These are phyloP conservation scores for Mylabris phalerata DNA, from an alignment of 1,140 invertebrate genomes.

Conservation along the genomic window DNA sequence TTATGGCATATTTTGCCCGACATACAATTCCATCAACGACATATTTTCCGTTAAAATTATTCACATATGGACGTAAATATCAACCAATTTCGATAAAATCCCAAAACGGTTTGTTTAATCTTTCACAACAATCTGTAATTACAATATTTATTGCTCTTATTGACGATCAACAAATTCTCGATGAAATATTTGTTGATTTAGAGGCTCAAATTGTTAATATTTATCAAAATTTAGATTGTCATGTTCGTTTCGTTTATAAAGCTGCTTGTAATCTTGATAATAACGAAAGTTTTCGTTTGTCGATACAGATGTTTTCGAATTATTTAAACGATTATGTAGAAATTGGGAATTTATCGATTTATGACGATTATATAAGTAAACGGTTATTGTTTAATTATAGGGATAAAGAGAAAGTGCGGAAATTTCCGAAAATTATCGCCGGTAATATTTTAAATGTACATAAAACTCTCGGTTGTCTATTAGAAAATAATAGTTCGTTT, in stretches of 20 bases:
- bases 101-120: slow-evolving; percentile 49
- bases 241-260: slow-evolving; percentile 52
- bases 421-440: slow-evolving; percentile 53
- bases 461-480: slow-evolving; percentile 54
- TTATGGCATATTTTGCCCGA: slow-evolving; percentile 58
- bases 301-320: slow-evolving; percentile 60
- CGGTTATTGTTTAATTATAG: slow-evolving; percentile 54
- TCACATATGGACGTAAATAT: slow-evolving; percentile 57
- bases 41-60: slow-evolving; percentile 54
- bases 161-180: slow-evolving; percentile 29
- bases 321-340: slow-evolving; percentile 53
- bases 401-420: slow-evolving; percentile 42
- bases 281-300: slow-evolving; percentile 54
- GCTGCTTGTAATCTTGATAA: slow-evolving; percentile 48
- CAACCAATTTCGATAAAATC: slow-evolving; percentile 41
- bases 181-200: slow-evolving; percentile 45
- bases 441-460: slow-evolving; percentile 59
- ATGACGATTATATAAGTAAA: slow-evolving; percentile 60
- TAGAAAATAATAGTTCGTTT: slow-evolving; percentile 49
- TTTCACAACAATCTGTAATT: slow-evolving; percentile 53
- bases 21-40: slow-evolving; percentile 46
- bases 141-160: slow-evolving; percentile 50
- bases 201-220: slow-evolving; percentile 43
- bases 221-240: slow-evolving; percentile 53
- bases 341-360: slow-evolving; percentile 56